These are phyloP conservation scores for Genyomyrus donnyi DNA, from an alignment of 2,113 vertebrate genomes.

Conservation along the genomic window DNA sequence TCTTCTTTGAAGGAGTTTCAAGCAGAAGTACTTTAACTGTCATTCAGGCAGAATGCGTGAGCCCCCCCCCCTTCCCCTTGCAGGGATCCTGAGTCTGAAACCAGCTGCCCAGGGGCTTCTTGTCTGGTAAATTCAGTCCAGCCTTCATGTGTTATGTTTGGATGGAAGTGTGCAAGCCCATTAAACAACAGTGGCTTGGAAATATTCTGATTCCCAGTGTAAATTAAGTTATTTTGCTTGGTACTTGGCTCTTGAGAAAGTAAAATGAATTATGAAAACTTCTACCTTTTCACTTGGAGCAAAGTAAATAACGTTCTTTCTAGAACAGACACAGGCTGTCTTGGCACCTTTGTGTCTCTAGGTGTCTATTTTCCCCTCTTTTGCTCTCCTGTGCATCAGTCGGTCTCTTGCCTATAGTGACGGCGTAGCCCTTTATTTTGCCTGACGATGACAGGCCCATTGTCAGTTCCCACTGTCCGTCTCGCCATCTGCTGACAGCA, in stretches of 20 bases:
- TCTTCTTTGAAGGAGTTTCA: neutral
- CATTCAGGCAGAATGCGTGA: neutral
- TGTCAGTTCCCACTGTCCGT: slow-evolving; percentile 12
- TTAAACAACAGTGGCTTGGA: neutral
- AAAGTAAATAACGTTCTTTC: neutral
- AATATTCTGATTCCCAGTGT: neutral
- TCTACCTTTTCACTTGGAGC: neutral
- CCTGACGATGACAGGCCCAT: slow-evolving; percentile 11
- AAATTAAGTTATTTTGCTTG: neutral
- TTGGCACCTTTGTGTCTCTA: neutral
- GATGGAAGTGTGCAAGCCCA: neutral
- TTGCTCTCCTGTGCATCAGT: neutral
- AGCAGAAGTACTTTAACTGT: neutral
- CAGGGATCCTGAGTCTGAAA: slow-evolving; percentile 6
- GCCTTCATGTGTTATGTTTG: neutral
- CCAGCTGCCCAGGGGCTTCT: neutral
- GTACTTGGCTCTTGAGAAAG: neutral
- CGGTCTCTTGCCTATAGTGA: neutral
- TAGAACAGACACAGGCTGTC: neutral
- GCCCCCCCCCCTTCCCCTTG: neutral
- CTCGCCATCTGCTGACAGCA: slow-evolving; percentile 24
- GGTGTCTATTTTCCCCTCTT: neutral
- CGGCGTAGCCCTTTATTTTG: slow-evolving; percentile 5
- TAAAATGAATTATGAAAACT: neutral
- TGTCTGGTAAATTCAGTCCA: neutral